Base-by-base conservation (phyloP, 1,140 invertebrate species). In the Drosophila bocki region DNA sequence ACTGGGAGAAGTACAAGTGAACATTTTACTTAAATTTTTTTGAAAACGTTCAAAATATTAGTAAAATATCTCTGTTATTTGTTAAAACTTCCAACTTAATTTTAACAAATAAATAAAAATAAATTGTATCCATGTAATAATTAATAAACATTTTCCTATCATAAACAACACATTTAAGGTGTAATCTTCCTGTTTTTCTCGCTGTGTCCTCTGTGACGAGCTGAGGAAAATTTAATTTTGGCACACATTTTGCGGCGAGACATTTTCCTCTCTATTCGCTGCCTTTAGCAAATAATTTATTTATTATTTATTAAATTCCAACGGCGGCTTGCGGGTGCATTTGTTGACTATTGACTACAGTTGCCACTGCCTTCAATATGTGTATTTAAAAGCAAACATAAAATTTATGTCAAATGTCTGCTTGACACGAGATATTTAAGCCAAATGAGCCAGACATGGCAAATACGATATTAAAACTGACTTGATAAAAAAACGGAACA, bases 331-430 rank as follows among this genome's bases (percentile, higher is more conserved):
- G 53, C 53, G 42, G 50, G 59, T 76, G 74, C 53, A 65, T 75
- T 76, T 51, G 53, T 32, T 42, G 71, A 35, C 71, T 42, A 35
- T 72, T 42, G 17, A 51, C 60, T 63, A 44, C 59, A 57, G 32
- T 63, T 41, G 42, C 19, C 44, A 15, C 26, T 42, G 45, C 59
- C 51, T 48, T 37, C 51, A 75, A 53, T 56, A 76, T 58, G 44
- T 80, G 71, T 91, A 91, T 91, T 91, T 90, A 91, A 91, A 91
- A 85, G 88, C 90, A 91, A 91, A 91, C 88, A 91, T 90, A 78
- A 90, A 91, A 91, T 91, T 91, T 81, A 90, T 91, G 90, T 91
- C 90, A 91, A 91, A 91, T 91, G 90, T 90, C 82, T 84, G 80
- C 72, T 91, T 91, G 90, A 81, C 90, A 91, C 85, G 90, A 90